Conservation (phyloP, 2,888 invertebrate species). For the Globia sparganii region DNA sequence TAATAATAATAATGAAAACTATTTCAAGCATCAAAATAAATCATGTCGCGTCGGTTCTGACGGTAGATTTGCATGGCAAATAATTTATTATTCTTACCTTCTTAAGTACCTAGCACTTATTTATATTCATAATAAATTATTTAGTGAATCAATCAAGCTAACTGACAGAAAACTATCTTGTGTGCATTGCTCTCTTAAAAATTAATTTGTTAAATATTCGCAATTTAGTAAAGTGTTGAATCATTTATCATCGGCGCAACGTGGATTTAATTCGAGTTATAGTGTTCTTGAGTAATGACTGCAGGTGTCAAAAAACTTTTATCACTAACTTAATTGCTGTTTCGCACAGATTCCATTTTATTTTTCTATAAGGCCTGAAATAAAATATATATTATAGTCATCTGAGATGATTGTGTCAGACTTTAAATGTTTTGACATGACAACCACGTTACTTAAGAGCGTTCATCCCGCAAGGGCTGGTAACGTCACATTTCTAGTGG, state of each 20-base stretch:
- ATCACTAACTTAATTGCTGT: not conserved
- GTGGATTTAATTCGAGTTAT: slow-evolving; percentile 19
- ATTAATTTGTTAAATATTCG: slow-evolving; percentile 28
- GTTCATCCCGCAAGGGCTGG: too few species aligned
- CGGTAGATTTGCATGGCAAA: not conserved
- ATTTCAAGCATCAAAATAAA: slow-evolving; percentile 15
- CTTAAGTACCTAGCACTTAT: slow-evolving; percentile 11
- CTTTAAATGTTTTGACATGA: not conserved
- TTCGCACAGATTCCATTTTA: too few species aligned
- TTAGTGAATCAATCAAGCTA: slow-evolving; percentile 24
- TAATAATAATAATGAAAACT: slow-evolving; percentile 6
- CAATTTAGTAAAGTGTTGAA: slow-evolving; percentile 44
- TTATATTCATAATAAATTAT: slow-evolving; percentile 22
- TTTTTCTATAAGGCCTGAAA: too few species aligned
- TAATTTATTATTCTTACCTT: slow-evolving; percentile 32
- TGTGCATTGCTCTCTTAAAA: slow-evolving; percentile 15
- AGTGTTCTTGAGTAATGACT: slow-evolving; percentile 22
- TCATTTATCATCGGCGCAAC: slow-evolving; percentile 21
- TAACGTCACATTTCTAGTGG: too few species aligned
- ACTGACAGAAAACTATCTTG: slow-evolving; percentile 12
- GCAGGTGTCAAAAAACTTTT: slow-evolving; percentile 4
- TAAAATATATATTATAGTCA: too few species aligned
- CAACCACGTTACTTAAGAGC: too few species aligned
- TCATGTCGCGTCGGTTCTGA: slow-evolving; percentile 29
- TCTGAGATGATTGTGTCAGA: not conserved